Base-by-base conservation (phyloP, 2,888 invertebrate genomes). In the Thecophora atra region DNA sequence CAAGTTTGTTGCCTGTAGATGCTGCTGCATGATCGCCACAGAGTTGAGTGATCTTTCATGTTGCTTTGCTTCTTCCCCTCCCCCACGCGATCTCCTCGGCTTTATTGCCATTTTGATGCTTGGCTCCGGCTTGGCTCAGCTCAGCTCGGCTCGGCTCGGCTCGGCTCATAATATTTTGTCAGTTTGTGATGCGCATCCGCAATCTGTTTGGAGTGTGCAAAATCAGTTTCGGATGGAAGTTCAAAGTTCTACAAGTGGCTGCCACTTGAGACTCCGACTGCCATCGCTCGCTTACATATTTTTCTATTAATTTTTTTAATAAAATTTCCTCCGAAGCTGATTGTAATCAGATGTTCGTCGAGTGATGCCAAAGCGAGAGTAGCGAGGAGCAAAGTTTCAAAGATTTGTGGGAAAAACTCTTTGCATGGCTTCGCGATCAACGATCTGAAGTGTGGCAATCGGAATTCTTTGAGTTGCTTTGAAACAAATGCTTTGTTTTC, bases 131-230 rank as follows among this genome's bases (percentile, higher is more conserved):
- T 37, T 37, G 30, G 67, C 67, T 67, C 54, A 54, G n/a, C n/a
- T n/a, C n/a, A n/a, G n/a, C n/a, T n/a, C n/a, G n/a, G n/a, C n/a
- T n/a, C n/a, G n/a, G n/a, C n/a, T n/a, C n/a, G n/a, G n/a, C 52
- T 37, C 54, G 30, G 67, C 67, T 67, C 54, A 54, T 54, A 67
- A 67, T 67, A 67, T 67, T 67, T 67, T 67, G 67, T 67, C 54
- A 67, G 65, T 21, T 30, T 28, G 52, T 28, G 17, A 13, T 28
- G n/a, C 21, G 42, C n/a, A 37, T 3, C 44, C 24, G 64, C 24
- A 19, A 24, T 44, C 64, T 15, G 24, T 26, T 17, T 21, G 44
- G 2, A 30, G 28, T 19, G 28, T 52, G 30, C 51, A 13, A 64
- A 47, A 47, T 64, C 44, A 44, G 47, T 26, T 42, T 47, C 42